These are phyloP conservation scores for Chaitophorus viminalis DNA, from an alignment of 2,888 invertebrate genomes.

Conservation along the genomic window DNA sequence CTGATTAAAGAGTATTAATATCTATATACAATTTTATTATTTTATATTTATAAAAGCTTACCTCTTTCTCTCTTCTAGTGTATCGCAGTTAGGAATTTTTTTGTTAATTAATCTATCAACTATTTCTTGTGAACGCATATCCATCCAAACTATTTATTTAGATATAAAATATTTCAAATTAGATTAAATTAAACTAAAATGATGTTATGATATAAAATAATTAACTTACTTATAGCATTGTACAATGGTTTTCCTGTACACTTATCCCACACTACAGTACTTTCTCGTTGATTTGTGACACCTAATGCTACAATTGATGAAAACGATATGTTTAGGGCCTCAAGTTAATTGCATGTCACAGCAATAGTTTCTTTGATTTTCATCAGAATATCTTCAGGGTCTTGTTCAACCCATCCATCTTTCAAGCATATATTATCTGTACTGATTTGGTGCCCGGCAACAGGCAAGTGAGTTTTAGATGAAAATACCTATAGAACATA, in stretches of 20 bases:
- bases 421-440: conserved; percentile 84
- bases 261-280: conserved; percentile 93
- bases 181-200: background rate
- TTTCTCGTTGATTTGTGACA: conserved; percentile 96
- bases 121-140: conserved; percentile 87
- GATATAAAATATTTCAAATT: background rate
- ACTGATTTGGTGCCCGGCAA: conserved; percentile 89
- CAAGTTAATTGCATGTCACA: conserved; percentile 79
- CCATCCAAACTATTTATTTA: conserved; percentile 91
- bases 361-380: conserved; percentile 85
- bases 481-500: conserved; percentile 74
- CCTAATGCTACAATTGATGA: conserved; percentile 88
- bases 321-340: conserved; percentile 76
- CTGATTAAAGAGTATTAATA: background rate
- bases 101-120: conserved; percentile 81
- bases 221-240: conserved; percentile 85
- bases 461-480: conserved; percentile 83
- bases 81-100: conserved; percentile 53
- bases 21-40: background rate
- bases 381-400: conserved; percentile 83
- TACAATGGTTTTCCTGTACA: conserved; percentile 88
- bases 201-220: conserved; percentile 1
- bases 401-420: conserved; percentile 98
- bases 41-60: conserved; percentile 16
- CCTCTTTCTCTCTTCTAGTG: conserved; percentile 12